Percentiles rank a stretch among this genome's conserved stretches.
Conservation (phyloP, 2,113 vertebrate species). For the Lasiurus cinereus region DNA sequence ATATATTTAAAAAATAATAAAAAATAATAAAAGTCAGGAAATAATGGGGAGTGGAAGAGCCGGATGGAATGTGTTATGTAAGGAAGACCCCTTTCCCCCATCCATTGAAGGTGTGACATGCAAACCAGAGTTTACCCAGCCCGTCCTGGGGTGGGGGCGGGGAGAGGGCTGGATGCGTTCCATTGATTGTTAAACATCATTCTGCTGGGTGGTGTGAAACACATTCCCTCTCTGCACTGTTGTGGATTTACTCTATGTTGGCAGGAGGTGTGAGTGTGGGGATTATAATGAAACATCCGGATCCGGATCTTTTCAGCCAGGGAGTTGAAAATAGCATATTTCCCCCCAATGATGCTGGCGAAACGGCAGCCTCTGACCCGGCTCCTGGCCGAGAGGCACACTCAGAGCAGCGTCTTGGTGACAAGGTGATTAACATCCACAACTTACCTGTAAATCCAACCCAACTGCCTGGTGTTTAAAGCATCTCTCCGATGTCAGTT, state of each 20-base stretch:
- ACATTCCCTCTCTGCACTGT: conserved; percentile 62
- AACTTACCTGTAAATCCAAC: conserved; percentile 58
- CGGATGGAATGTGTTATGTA: neutral
- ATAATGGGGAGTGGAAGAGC: conserved; percentile 20
- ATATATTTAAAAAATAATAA: no score
- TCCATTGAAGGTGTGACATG: neutral
- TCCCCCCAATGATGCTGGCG: conserved; percentile 26
- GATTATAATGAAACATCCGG: conserved; percentile 69
- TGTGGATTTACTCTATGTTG: conserved; percentile 78
- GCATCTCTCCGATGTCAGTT: conserved; percentile 3
- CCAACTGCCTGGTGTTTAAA: neutral
- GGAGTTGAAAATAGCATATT: conserved; percentile 35
- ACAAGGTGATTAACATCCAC: conserved; percentile 24
- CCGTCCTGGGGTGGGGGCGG: neutral
- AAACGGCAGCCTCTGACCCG: conserved; percentile 60
- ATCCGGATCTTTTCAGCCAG: conserved; percentile 64
- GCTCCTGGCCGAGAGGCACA: conserved; percentile 7
- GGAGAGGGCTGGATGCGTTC: conserved; percentile 11
- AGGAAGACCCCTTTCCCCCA: conserved; percentile 58
- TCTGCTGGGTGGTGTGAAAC: conserved; percentile 60
- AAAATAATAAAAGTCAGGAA: neutral
- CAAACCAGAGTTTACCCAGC: conserved; percentile 27
- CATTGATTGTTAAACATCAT: conserved; percentile 78
- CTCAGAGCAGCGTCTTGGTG: conserved; percentile 52
- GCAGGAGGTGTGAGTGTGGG: conserved; percentile 72